These are phyloP conservation scores for Hemitrygon akajei DNA, from an alignment of 2,797 vertebrate genomes.

Conservation along the genomic window DNA sequence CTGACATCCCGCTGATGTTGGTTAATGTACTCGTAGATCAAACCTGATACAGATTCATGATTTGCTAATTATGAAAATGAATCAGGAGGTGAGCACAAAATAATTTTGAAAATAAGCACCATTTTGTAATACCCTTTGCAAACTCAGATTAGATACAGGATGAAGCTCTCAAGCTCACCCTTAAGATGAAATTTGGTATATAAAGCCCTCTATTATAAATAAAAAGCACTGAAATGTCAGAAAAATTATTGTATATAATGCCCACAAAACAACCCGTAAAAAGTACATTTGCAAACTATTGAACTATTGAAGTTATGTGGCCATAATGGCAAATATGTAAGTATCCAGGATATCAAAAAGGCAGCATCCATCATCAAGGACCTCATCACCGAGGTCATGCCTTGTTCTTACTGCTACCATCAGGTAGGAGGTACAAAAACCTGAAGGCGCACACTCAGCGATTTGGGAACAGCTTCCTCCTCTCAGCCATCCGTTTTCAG, in stretches of 20 bases:
- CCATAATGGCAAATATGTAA: not conserved
- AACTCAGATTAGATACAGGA: not conserved
- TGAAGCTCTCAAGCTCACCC: too few species aligned
- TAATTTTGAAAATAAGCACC: not conserved
- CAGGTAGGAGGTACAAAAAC: too few species aligned
- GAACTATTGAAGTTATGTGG: not conserved
- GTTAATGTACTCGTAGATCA: slow-evolving; percentile 35
- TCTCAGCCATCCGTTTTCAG: too few species aligned
- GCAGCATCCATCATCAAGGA: too few species aligned
- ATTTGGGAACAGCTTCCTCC: too few species aligned
- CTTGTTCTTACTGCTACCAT: too few species aligned
- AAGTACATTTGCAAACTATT: not conserved
- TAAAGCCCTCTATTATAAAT: not conserved
- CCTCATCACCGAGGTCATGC: too few species aligned
- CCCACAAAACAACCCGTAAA: not conserved
- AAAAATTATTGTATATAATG: not conserved
- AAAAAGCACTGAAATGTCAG: not conserved
- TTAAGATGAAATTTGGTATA: not conserved
- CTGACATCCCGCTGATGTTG: slow-evolving; percentile 12
- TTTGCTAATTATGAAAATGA: slow-evolving; percentile 27
- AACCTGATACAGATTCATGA: slow-evolving; percentile 20
- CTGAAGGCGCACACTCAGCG: too few species aligned
- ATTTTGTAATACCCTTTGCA: not conserved
- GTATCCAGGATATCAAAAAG: too few species aligned
- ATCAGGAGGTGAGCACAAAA: not conserved